Evolutionary conservation across 1,140 invertebrate species (phyloP).

Genomic region (Bombus polaris): DNA sequence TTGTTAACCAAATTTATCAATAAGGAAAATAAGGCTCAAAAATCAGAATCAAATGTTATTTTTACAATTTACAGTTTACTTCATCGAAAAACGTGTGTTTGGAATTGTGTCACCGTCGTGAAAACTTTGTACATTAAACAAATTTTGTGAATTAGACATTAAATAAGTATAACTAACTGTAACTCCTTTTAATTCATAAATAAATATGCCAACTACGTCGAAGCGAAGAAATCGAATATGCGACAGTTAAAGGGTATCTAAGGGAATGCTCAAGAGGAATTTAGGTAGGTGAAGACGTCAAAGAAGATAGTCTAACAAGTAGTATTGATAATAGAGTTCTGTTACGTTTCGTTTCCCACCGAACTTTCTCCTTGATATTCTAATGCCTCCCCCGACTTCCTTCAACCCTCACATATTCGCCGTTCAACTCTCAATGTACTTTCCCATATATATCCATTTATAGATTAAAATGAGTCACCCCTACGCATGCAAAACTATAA

Average conservation of each 20-base stretch:
- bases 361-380: slow-evolving; percentile 34
- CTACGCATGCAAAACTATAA: slow-evolving; percentile 4
- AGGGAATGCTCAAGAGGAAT: slow-evolving; percentile 4
- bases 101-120: neutral
- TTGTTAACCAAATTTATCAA: no score
- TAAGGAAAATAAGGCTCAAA: no score
- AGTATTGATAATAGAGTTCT: slow-evolving; percentile 29
- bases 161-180: neutral
- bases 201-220: neutral
- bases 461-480: slow-evolving; percentile 39
- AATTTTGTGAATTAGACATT: no score
- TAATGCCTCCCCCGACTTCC: slow-evolving; percentile 17
- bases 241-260: neutral
- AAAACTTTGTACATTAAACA: no score
- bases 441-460: slow-evolving; percentile 42
- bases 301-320: slow-evolving; percentile 29
- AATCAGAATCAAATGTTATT: no score
- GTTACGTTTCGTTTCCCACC: slow-evolving; percentile 33
- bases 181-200: neutral
- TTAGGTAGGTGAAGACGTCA: neutral
- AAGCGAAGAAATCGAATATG: neutral
- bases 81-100: no score
- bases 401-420: slow-evolving; percentile 13
- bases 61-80: no score
- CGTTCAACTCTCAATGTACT: slow-evolving; percentile 17